phyloP scores from a whole-genome alignment of 2,888 invertebrate genomes.

The Dichetophora obliterata region DNA sequence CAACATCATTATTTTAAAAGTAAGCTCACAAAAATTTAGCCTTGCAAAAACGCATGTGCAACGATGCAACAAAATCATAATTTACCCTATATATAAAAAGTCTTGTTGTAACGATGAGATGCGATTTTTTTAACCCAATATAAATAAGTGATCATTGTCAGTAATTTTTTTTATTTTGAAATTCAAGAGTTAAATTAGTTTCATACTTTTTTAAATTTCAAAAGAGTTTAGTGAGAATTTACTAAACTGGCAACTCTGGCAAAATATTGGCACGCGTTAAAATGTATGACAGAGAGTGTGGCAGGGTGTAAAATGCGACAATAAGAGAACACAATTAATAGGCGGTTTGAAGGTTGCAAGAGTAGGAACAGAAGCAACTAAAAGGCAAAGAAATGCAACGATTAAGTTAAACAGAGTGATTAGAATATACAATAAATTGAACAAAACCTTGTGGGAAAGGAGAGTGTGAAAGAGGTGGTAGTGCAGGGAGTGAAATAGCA shows the following conservation, averaged over 20 bases:
- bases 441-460: conserved; percentile 37
- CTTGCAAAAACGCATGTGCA: too few species aligned
- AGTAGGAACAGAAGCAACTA: neutral
- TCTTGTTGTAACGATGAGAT: too few species aligned
- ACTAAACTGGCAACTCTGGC: neutral
- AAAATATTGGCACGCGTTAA: neutral
- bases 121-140: too few species aligned
- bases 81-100: too few species aligned
- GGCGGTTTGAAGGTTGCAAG: neutral
- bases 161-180: too few species aligned
- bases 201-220: neutral
- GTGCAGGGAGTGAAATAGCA: neutral
- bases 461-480: conserved; percentile 7
- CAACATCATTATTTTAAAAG: too few species aligned
- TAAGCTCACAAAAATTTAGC: too few species aligned
- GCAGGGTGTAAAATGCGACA: neutral
- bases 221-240: too few species aligned
- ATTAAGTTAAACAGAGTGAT: conserved; percentile 26
- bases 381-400: conserved; percentile 20
- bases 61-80: too few species aligned
- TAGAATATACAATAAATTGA: conserved; percentile 30
- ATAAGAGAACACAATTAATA: neutral
- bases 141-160: too few species aligned
- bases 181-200: too few species aligned
- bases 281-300: neutral